A percentile compares a stretch with the other conserved stretches of the same genome.
These are phyloP conservation scores for Sphenodon punctatus DNA, from an alignment of 2,797 vertebrate genomes.

Conservation along the genomic window DNA sequence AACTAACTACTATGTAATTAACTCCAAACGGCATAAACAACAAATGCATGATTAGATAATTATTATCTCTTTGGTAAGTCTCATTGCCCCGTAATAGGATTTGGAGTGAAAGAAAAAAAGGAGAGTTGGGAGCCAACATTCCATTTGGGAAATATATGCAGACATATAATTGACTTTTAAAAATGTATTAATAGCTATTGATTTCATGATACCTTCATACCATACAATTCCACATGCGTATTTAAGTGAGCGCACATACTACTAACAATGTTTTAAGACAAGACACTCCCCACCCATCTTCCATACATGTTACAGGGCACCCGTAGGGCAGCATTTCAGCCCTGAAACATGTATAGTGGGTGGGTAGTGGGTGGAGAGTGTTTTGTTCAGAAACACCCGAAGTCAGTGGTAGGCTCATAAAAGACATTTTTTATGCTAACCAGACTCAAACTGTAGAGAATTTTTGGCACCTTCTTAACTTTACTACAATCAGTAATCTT, in stretches of 20 bases:
- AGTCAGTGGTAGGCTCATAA: background rate
- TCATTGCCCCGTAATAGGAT: background rate
- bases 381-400: background rate
- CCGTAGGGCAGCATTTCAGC: too few relatives aligned
- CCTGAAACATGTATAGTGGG: too few relatives aligned
- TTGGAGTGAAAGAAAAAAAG: background rate
- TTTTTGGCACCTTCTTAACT: too few relatives aligned
- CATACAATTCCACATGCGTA: background rate
- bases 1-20: conserved; percentile 21
- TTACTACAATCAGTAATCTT: too few relatives aligned
- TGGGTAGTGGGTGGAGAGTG: too few relatives aligned
- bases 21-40: background rate
- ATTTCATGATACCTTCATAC: background rate
- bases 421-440: background rate
- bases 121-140: background rate
- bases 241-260: too few relatives aligned
- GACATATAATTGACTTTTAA: background rate
- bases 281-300: too few relatives aligned
- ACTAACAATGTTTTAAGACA: too few relatives aligned
- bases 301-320: too few relatives aligned
- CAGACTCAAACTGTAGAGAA: too few relatives aligned
- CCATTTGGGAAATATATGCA: background rate
- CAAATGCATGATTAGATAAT: conserved; percentile 1
- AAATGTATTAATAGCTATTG: background rate
- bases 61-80: background rate